phyloP scores from a whole-genome alignment of 2,888 invertebrate species.

The Drosophila melanosoma region DNA sequence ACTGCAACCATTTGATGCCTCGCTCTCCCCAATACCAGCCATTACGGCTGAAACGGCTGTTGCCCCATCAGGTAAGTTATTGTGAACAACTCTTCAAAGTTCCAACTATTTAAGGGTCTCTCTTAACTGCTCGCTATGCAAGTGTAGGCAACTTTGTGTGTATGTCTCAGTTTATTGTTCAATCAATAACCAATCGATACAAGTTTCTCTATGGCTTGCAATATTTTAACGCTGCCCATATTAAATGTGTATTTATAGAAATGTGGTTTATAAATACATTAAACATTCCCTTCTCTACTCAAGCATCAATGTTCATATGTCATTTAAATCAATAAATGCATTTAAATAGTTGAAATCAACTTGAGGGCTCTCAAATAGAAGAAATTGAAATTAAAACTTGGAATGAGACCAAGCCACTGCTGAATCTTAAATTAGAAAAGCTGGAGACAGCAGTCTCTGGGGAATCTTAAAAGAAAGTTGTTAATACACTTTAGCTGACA shows the following conservation, averaged over 20 bases:
- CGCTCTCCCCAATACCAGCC: conserved; percentile 80
- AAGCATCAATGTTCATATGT: not conserved
- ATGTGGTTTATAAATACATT: not conserved
- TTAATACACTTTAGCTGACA: not conserved
- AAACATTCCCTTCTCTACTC: not conserved
- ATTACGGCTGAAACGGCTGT: conserved; percentile 46
- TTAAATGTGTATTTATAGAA: not conserved
- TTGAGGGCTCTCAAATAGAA: not conserved
- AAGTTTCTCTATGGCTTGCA: conserved; percentile 1
- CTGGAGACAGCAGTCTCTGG: not conserved
- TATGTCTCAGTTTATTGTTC: not conserved
- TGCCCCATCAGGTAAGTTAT: conserved; percentile 58
- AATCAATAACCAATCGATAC: conserved; percentile 57
- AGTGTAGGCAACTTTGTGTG: conserved; percentile 8
- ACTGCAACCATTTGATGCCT: conserved; percentile 75
- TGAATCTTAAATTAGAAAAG: not conserved
- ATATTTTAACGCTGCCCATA: conserved; percentile 2
- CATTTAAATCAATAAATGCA: not conserved
- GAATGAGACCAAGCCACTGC: not conserved
- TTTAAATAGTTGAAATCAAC: not conserved
- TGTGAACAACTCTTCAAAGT: conserved; percentile 30
- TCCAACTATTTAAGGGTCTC: conserved; percentile 33
- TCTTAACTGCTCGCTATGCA: conserved; percentile 38
- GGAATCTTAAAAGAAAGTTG: not conserved
- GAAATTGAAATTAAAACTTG: not conserved